phyloP scores from a whole-genome alignment of 2,888 invertebrate species.

The Nemurella pictetii region DNA sequence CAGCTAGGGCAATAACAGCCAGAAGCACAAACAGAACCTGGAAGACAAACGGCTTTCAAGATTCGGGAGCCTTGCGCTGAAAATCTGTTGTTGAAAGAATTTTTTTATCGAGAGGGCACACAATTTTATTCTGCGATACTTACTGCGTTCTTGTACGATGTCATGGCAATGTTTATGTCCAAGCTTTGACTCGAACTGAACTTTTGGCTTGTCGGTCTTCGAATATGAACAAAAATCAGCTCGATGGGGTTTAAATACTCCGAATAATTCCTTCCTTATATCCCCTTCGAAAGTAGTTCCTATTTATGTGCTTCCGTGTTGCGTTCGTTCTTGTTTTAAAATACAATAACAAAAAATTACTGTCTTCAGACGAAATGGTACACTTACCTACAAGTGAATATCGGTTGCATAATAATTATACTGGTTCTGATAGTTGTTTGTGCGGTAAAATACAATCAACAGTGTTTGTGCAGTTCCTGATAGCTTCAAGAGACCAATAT shows the following conservation, averaged over 20 bases:
- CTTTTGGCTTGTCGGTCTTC: background rate
- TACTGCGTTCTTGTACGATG: slow-evolving; percentile 7
- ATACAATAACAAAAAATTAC: background rate
- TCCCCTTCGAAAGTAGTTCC: slow-evolving; percentile 21
- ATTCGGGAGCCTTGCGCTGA: too few relatives aligned
- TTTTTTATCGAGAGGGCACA: background rate
- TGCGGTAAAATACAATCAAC: background rate
- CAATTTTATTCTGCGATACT: background rate
- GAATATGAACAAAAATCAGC: background rate
- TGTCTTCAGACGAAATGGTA: background rate
- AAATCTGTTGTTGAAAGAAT: too few relatives aligned
- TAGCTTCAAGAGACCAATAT: background rate
- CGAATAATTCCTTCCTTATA: background rate
- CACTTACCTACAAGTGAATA: background rate
- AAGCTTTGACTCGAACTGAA: background rate
- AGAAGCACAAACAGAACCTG: background rate
- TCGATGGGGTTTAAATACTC: slow-evolving; percentile 13
- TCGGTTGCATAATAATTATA: background rate
- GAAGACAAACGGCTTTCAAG: background rate
- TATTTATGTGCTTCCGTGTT: slow-evolving; percentile 1
- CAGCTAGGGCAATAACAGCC: background rate
- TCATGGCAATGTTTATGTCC: background rate
- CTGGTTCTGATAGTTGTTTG: background rate
- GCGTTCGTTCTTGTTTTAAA: background rate
- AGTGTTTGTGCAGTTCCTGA: background rate